Evolutionary conservation across 2,797 vertebrate genomes (phyloP).

Genomic region (Pogoniulus pusillus): DNA sequence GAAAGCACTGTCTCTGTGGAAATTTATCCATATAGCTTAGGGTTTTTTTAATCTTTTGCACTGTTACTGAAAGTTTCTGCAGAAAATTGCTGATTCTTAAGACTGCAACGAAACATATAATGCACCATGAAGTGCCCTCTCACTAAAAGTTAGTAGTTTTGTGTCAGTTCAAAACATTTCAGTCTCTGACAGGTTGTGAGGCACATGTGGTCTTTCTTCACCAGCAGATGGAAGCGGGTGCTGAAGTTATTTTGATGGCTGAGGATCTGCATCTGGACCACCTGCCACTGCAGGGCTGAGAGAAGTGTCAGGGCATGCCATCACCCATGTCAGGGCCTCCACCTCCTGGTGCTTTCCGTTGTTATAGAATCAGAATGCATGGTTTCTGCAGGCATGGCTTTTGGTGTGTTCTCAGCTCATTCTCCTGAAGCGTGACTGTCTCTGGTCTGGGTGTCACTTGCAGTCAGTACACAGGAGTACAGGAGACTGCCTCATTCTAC

Average conservation of each 20-base stretch:
- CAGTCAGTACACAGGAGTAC: background rate
- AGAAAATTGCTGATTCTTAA: background rate
- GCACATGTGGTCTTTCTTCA: background rate
- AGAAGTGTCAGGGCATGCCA: rapidly evolving
- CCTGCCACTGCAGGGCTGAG: background rate
- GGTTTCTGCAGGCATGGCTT: rapidly evolving
- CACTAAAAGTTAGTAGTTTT: background rate
- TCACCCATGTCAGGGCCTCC: rapidly evolving
- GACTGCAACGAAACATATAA: background rate
- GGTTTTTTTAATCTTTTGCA: background rate
- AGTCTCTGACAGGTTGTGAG: background rate
- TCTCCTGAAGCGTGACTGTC: background rate
- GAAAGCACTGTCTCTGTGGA: background rate
- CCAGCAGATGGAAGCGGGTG: background rate
- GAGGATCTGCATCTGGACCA: background rate
- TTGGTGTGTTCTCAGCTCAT: background rate
- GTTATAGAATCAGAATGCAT: background rate
- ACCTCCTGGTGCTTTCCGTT: background rate
- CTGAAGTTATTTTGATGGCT: rapidly evolving
- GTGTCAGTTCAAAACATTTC: background rate
- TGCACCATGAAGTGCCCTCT: background rate
- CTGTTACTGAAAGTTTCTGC: background rate
- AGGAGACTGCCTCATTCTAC: rapidly evolving
- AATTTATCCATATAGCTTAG: background rate
- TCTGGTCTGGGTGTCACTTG: background rate